Conservation (phyloP, 2,113 vertebrate genomes). For the Conger conger region DNA sequence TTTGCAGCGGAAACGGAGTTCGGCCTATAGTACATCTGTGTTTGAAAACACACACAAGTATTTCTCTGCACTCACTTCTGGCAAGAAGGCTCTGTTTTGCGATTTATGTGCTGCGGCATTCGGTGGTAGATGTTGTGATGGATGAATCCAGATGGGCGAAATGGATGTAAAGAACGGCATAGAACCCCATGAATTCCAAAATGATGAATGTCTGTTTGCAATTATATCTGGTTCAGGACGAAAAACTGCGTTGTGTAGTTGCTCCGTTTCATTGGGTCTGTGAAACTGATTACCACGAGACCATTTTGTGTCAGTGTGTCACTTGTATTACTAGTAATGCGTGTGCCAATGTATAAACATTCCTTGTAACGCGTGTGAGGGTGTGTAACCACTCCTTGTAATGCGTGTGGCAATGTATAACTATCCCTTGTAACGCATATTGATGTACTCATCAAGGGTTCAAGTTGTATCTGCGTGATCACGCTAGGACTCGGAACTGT, state of each 20-base stretch:
- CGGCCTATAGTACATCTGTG: background rate
- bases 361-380: too few relatives aligned
- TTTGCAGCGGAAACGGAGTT: background rate
- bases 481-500: too few relatives aligned
- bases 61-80: too few relatives aligned
- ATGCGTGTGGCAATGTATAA: too few relatives aligned
- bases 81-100: background rate
- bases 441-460: too few relatives aligned
- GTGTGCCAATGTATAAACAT: background rate
- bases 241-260: background rate
- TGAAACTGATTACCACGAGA: background rate
- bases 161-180: too few relatives aligned
- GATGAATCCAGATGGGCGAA: too few relatives aligned
- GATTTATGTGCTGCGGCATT: background rate
- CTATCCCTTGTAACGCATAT: too few relatives aligned
- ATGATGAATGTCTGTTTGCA: background rate
- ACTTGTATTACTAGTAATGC: too few relatives aligned
- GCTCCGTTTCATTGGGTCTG: background rate
- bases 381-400: too few relatives aligned
- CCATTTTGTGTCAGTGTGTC: background rate
- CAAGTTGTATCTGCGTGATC: too few relatives aligned
- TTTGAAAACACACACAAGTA: background rate
- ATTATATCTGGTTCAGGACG: background rate
- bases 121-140: too few relatives aligned
- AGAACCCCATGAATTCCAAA: background rate